These are phyloP conservation scores for Nomada lathburiana DNA, from an alignment of 2,888 invertebrate species.

Conservation along the genomic window DNA sequence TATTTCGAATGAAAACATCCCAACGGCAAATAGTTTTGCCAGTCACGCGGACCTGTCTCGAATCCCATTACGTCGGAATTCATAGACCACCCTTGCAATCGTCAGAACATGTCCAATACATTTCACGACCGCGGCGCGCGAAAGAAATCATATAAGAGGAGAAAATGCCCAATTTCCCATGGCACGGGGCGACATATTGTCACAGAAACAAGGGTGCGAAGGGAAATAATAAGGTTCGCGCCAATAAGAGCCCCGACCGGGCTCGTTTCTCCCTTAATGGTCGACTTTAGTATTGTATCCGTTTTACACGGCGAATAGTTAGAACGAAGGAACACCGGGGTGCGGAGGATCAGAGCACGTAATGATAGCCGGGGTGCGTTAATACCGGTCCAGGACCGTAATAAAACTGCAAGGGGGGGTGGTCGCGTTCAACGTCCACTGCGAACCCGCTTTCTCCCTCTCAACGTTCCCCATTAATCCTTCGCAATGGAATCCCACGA, in stretches of 20 bases:
- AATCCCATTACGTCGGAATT: neutral
- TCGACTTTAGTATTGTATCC: conserved; percentile 40
- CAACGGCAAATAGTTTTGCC: neutral
- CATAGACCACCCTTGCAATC: neutral
- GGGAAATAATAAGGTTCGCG: conserved; percentile 19
- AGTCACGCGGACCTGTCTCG: neutral
- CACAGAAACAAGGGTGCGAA: neutral
- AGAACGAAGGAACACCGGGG: conserved; percentile 19
- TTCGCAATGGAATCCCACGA: conserved; percentile 51
- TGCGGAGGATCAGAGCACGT: conserved; percentile 46
- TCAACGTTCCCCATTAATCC: conserved; percentile 53
- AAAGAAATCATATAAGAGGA: neutral
- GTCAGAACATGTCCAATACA: neutral
- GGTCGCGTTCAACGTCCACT: conserved; percentile 18
- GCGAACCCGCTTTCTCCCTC: conserved; percentile 21
- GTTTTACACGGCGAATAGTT: conserved; percentile 35
- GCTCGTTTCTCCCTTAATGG: conserved; percentile 40
- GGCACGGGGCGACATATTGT: conserved; percentile 1
- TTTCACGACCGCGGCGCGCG: neutral
- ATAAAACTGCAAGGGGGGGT: conserved; percentile 66
- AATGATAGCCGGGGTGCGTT: conserved; percentile 68
- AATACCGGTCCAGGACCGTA: conserved; percentile 61
- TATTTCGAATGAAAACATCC: too few relatives aligned
- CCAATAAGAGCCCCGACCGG: conserved; percentile 29
- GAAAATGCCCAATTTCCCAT: conserved; percentile 8